phyloP scores from a whole-genome alignment of 1,140 invertebrate genomes.

The Drosophila baimaii region DNA sequence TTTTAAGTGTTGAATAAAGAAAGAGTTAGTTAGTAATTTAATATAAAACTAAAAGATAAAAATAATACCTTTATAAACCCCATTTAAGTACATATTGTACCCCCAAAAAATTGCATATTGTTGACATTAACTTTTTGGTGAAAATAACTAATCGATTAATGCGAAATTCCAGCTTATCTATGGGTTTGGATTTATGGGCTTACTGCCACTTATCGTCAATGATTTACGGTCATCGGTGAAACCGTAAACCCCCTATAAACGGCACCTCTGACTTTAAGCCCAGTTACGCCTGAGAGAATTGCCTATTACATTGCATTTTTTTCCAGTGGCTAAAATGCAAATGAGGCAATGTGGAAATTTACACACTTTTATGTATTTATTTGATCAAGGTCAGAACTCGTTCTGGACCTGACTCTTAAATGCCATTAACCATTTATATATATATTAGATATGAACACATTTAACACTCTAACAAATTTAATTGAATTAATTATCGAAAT shows the following conservation, averaged over 20 bases:
- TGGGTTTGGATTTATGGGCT: constrained; percentile 23
- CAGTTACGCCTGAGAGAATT: constrained; percentile 34
- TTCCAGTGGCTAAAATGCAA: constrained; percentile 25
- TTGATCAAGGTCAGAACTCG: constrained; percentile 40
- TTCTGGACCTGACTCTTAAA: constrained; percentile 2
- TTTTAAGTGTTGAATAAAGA: no score
- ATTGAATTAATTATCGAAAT: neutral
- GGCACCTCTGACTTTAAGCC: constrained; percentile 10
- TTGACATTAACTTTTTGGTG: constrained; percentile 13
- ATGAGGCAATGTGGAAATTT: constrained; percentile 35
- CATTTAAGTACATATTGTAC: no score
- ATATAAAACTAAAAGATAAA: no score
- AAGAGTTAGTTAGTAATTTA: no score
- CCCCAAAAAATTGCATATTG: neutral
- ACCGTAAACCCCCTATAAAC: neutral
- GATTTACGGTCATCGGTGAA: constrained; percentile 9
- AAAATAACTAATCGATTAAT: constrained; percentile 1
- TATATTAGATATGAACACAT: neutral
- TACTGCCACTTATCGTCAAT: neutral
- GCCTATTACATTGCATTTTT: constrained; percentile 3
- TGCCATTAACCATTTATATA: neutral
- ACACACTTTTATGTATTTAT: constrained; percentile 22
- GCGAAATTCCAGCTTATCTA: constrained; percentile 22
- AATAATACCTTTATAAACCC: no score
- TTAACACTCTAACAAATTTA: neutral